Conservation (phyloP, 2,888 invertebrate species). For the Drosophila antonietae region DNA sequence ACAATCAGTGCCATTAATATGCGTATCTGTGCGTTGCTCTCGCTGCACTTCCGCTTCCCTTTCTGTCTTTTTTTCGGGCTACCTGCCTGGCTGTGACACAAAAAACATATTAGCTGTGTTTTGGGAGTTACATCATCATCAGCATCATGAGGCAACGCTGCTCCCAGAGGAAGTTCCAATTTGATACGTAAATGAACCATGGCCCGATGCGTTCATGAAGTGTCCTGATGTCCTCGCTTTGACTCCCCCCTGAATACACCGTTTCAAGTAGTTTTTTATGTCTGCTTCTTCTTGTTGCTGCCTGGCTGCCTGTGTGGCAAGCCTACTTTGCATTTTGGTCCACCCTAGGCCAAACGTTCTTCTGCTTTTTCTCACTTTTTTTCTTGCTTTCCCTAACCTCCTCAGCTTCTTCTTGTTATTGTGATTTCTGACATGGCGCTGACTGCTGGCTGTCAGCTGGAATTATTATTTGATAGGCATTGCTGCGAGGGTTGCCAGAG, state of each 20-base stretch:
- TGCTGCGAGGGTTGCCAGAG: conserved; percentile 48
- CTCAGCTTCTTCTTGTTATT: conserved; percentile 24
- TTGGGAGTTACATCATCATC: conserved; percentile 52
- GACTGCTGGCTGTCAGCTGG: conserved; percentile 74
- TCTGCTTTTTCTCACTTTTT: conserved; percentile 12
- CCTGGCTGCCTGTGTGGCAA: conserved; percentile 14
- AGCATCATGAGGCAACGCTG: conserved; percentile 31
- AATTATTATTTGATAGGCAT: conserved; percentile 55
- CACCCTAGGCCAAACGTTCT: conserved; percentile 19
- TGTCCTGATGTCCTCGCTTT: conserved; percentile 32
- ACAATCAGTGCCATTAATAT: conserved; percentile 71
- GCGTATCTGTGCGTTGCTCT: conserved; percentile 61
- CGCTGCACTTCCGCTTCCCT: conserved; percentile 51
- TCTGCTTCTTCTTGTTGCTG: background rate
- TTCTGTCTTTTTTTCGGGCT: conserved; percentile 21
- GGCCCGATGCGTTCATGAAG: conserved; percentile 63
- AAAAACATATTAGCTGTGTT: conserved; percentile 58
- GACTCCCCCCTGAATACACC: conserved; percentile 4
- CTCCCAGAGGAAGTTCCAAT: conserved; percentile 81
- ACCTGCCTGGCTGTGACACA: conserved; percentile 51
- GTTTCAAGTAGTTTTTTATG: conserved; percentile 42
- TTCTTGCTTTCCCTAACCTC: background rate
- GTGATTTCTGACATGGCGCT: conserved; percentile 60
- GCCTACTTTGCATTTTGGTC: conserved; percentile 37
- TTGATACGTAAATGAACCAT: conserved; percentile 83